These are phyloP conservation scores for Lissocephala sabroskyi DNA, from an alignment of 2,888 invertebrate species.

Conservation along the genomic window DNA sequence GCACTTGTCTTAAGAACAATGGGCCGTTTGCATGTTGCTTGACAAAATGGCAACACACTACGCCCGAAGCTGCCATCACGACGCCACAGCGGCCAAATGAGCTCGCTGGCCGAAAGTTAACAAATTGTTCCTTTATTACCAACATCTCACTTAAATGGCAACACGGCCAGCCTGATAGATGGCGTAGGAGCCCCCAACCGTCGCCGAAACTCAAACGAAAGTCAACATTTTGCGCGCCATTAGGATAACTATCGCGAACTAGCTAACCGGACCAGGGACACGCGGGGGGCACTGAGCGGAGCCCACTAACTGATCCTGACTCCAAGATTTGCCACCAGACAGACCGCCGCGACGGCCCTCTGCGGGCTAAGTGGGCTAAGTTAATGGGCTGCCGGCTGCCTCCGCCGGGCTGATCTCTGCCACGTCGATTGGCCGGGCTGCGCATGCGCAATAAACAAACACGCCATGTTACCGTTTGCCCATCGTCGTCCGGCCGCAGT, in stretches of 20 bases:
- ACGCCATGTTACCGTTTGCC: slow-evolving; percentile 61
- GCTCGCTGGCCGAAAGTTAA: slow-evolving; percentile 47
- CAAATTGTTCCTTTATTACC: slow-evolving; percentile 64
- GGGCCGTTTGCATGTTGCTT: slow-evolving; percentile 54
- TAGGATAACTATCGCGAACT: slow-evolving; percentile 64
- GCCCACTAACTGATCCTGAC: slow-evolving; percentile 43
- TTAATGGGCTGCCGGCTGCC: slow-evolving; percentile 37
- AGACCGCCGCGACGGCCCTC: slow-evolving; percentile 14
- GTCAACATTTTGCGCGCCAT: slow-evolving; percentile 41
- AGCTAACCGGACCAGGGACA: slow-evolving; percentile 36
- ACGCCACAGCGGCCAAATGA: slow-evolving; percentile 53
- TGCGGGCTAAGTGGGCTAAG: slow-evolving; percentile 52
- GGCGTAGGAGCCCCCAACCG: slow-evolving; percentile 10
- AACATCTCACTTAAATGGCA: slow-evolving; percentile 58
- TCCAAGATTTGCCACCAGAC: slow-evolving; percentile 42
- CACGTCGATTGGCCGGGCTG: slow-evolving; percentile 50
- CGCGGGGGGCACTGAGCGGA: slow-evolving; percentile 11
- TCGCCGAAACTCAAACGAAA: slow-evolving; percentile 44
- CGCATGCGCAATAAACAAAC: slow-evolving; percentile 67
- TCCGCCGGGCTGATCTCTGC: slow-evolving; percentile 35
- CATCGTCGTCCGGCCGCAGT: background rate
- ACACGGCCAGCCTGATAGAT: slow-evolving; percentile 47
- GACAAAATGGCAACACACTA: background rate
- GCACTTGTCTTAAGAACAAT: slow-evolving; percentile 47
- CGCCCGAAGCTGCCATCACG: slow-evolving; percentile 61